Percentiles rank a stretch among this genome's conserved stretches.
Conservation (phyloP, 1,140 invertebrate species). For the Vollenhovia emeryi region DNA sequence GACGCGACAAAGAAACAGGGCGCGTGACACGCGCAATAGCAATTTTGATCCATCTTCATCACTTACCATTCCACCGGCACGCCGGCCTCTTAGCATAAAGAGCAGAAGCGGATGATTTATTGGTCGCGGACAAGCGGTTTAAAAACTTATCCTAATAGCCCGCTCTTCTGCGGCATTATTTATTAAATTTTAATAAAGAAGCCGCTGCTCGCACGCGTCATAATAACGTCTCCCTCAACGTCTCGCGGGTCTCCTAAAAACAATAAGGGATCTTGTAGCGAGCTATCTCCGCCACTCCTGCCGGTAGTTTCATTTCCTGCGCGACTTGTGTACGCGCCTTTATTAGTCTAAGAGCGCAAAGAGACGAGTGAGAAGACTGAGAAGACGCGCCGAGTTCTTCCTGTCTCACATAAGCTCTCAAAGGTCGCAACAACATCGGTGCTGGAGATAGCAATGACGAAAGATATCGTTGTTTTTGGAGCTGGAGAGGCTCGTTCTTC, state of each 20-base stretch:
- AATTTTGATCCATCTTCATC: conserved; percentile 60
- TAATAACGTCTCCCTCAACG: conserved; percentile 15
- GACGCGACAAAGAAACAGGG: conserved; percentile 33
- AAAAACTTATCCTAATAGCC: conserved; percentile 33
- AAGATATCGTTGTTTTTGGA: conserved; percentile 37
- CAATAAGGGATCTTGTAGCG: conserved; percentile 34
- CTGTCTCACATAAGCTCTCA: conserved; percentile 40
- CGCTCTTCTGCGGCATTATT: conserved; percentile 21
- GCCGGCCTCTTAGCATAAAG: conserved; percentile 48
- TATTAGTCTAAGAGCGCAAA: conserved; percentile 55
- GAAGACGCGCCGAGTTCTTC: conserved; percentile 3
- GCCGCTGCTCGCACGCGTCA: neutral
- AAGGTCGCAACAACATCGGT: conserved; percentile 23
- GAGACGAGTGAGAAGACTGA: conserved; percentile 8
- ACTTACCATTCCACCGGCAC: conserved; percentile 37
- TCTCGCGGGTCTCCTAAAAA: conserved; percentile 35
- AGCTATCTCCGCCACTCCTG: conserved; percentile 41
- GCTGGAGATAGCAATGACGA: neutral
- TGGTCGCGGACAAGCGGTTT: conserved; percentile 40
- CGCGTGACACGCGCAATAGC: conserved; percentile 48
- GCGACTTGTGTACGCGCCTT: conserved; percentile 35
- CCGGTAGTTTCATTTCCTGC: conserved; percentile 53
- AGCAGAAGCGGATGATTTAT: conserved; percentile 37
- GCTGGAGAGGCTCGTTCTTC: neutral
- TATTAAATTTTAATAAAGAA: conserved; percentile 59